Evolutionary conservation across 1,140 invertebrate genomes (phyloP).

Genomic region (Orchestia grillus): DNA sequence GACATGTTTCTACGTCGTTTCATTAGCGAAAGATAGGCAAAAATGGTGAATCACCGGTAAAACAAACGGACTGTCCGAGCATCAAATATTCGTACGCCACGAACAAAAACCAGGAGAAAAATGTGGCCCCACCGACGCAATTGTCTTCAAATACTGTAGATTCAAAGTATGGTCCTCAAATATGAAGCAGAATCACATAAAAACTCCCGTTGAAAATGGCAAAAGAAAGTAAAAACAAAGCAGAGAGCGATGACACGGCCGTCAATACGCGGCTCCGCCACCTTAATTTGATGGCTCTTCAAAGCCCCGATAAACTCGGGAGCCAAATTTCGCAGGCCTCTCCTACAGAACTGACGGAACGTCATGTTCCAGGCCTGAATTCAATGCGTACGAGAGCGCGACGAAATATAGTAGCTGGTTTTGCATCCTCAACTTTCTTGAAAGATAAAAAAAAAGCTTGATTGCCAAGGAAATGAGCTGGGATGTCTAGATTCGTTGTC

Average conservation of each 20-base stretch:
- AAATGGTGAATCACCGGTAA: neutral
- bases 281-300: constrained; percentile 31
- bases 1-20: neutral
- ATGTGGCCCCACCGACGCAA: neutral
- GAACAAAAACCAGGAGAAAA: neutral
- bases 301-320: neutral
- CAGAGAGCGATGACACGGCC: neutral
- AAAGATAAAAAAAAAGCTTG: too few relatives aligned
- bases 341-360: neutral
- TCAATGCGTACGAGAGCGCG: neutral
- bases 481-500: too few relatives aligned
- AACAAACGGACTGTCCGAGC: neutral
- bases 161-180: neutral
- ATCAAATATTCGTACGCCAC: neutral
- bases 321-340: neutral
- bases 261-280: neutral
- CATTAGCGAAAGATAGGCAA: neutral
- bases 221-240: neutral
- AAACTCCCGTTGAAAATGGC: neutral
- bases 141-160: neutral
- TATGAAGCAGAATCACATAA: neutral
- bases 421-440: too few relatives aligned
- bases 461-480: too few relatives aligned
- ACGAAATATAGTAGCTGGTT: neutral
- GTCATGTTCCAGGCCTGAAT: neutral